Base-by-base conservation (phyloP, 2,797 vertebrate genomes). In the Xerus rutilus region DNA sequence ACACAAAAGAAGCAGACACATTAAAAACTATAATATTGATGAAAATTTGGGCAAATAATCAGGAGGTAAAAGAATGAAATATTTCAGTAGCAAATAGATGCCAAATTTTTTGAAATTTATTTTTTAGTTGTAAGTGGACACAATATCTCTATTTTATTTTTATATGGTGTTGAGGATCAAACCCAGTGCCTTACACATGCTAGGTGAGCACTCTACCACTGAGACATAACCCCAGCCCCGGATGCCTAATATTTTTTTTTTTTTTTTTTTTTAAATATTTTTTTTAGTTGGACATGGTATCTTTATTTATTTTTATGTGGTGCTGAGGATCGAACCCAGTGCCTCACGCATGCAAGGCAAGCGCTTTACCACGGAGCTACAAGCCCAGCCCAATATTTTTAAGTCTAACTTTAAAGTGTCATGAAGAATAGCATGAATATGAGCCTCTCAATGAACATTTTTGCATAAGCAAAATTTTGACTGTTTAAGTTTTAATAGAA, bases 401-500 rank as follows among this genome's bases (percentile, higher is more conserved):
- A 90, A 91, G 64, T 89, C 47, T 39, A 85, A 73, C 20, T 59
- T 85, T 49, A 25, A 15, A 89, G 35, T 65, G 12, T 8, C 12
- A 21, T 83, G 7, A 85, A 81, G 5, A 91, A 43, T 32, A 67
- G 30, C 32, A 39, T 72, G 64, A 81, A 32, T 49, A 32, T 35
- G 30, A 78, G 3, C 64, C 20, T 86, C 23, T 78, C 5, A 86
- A 77, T 5, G 70, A 74, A 43, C 7, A 62, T 67, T 87, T 90
- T n/a, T 43, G 5, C 21, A 62, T 35, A 79, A 77, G 32, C 45
- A 10, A 88, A 96, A 62, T 62, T 86, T 72, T 94, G 12, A 77
- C 49, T 88, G 78, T 30, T 88, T 89, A 94, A 32, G 14, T 92
- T 94, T 74, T 84, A 88, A 82, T 13, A 85, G 32, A 81, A 76